These are phyloP conservation scores for Cephalopterus ornatus DNA, from an alignment of 2,113 vertebrate species.

Conservation along the genomic window DNA sequence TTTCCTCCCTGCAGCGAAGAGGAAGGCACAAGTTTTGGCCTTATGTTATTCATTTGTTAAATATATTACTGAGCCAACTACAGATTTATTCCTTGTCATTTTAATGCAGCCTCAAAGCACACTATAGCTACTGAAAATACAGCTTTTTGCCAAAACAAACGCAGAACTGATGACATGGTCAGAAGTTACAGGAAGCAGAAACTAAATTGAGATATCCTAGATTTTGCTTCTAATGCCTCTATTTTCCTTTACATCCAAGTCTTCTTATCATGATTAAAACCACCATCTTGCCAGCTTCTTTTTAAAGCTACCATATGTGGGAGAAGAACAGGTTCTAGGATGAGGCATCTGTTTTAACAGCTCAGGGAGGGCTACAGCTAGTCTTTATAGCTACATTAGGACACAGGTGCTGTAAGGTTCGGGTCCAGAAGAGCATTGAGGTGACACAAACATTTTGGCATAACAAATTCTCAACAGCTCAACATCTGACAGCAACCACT, in stretches of 20 bases:
- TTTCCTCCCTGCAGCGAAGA: not conserved
- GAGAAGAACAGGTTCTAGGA: not conserved
- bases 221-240: not conserved
- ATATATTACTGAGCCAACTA: not conserved
- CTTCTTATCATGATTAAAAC: not conserved
- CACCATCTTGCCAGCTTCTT: not conserved
- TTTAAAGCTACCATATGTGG: not conserved
- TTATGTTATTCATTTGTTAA: fast-evolving
- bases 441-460: not conserved
- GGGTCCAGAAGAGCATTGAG: not conserved
- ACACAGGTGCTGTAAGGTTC: not conserved
- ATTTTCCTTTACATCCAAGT: not conserved
- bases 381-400: not conserved
- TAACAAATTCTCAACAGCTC: not conserved
- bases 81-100: not conserved
- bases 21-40: not conserved
- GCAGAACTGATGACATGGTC: not conserved
- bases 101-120: not conserved
- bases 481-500: not conserved
- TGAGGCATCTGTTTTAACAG: not conserved
- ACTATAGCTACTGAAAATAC: not conserved
- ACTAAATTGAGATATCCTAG: not conserved
- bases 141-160: not conserved
- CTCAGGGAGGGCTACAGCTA: not conserved
- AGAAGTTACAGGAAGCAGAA: not conserved